These are phyloP conservation scores for Halcyon chelicuti DNA, from an alignment of 2,797 vertebrate species.

Conservation along the genomic window DNA sequence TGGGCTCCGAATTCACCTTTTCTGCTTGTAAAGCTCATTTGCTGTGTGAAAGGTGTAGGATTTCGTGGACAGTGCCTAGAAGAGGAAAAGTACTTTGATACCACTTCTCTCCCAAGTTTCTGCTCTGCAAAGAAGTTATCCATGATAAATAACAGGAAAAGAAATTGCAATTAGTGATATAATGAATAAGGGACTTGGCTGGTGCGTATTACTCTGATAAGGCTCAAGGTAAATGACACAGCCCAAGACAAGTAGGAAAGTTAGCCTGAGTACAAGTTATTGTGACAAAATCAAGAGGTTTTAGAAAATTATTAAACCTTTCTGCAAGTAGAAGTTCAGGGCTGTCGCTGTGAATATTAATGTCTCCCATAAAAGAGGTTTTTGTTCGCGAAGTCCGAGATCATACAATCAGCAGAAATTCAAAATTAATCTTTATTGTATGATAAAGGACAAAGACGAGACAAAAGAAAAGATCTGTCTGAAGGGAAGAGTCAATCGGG, in stretches of 20 bases:
- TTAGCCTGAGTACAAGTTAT: slow-evolving; percentile 29
- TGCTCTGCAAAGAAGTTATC: neutral
- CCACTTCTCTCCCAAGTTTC: neutral
- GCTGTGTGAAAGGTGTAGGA: neutral
- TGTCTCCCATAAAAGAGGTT: slow-evolving; percentile 20
- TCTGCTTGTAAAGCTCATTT: neutral
- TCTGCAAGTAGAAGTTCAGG: slow-evolving; percentile 32
- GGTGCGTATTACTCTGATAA: neutral
- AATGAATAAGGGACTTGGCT: slow-evolving; percentile 7
- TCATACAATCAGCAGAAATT: slow-evolving; percentile 60
- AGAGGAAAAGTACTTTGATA: neutral
- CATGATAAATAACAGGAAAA: neutral
- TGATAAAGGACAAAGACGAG: slow-evolving; percentile 3
- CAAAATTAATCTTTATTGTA: slow-evolving; percentile 58
- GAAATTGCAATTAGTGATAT: slow-evolving; percentile 29
- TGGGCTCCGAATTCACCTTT: neutral
- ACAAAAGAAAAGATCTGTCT: slow-evolving; percentile 24
- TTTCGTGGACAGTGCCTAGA: neutral
- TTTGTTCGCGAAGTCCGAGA: slow-evolving; percentile 44
- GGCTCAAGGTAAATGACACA: neutral
- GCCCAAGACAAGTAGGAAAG: neutral
- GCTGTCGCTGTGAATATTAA: slow-evolving; percentile 50
- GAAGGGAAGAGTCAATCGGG: slow-evolving; percentile 20
- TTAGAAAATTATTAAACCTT: slow-evolving; percentile 63
- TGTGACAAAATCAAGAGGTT: slow-evolving; percentile 67